Conservation (phyloP, 37 sponge, comb jelly and placozoan genomes). For the Theonella swinhoei region DNA sequence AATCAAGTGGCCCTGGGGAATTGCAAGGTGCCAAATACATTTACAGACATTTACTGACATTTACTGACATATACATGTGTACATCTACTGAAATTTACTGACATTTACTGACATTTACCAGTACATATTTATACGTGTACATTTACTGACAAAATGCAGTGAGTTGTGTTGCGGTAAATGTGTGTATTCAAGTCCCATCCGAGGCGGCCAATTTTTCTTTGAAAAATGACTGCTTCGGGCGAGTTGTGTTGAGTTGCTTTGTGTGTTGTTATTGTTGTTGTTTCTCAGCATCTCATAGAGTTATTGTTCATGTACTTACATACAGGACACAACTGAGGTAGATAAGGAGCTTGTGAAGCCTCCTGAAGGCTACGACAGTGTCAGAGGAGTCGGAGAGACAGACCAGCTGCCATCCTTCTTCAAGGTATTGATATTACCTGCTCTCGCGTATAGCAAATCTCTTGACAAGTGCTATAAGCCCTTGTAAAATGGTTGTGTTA, state of each 20-base stretch:
- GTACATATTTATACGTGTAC: neutral
- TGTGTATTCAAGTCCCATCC: too few species aligned
- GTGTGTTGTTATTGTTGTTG: neutral
- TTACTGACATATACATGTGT: too few species aligned
- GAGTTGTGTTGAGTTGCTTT: neutral
- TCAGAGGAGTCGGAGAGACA: conserved; percentile 68
- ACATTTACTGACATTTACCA: too few species aligned
- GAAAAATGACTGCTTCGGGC: too few species aligned
- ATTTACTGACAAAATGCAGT: too few species aligned
- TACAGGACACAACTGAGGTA: conserved; percentile 53
- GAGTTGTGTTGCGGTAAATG: too few species aligned
- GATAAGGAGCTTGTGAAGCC: conserved; percentile 60
- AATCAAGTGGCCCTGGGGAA: conserved; percentile 90
- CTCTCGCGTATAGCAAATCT: too few species aligned
- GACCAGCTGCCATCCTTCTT: conserved; percentile 72
- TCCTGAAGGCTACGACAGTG: conserved; percentile 90
- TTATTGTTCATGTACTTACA: too few species aligned
- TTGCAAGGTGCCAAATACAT: conserved; percentile 50
- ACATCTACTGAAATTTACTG: neutral
- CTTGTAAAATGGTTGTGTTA: too few species aligned
- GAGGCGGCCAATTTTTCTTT: too few species aligned
- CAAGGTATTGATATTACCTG: conserved; percentile 57
- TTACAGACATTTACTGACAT: neutral
- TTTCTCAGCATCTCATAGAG: too few species aligned
- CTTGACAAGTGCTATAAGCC: too few species aligned